Conservation (phyloP, 2,888 invertebrate species). For the Mactromeris polynyma region DNA sequence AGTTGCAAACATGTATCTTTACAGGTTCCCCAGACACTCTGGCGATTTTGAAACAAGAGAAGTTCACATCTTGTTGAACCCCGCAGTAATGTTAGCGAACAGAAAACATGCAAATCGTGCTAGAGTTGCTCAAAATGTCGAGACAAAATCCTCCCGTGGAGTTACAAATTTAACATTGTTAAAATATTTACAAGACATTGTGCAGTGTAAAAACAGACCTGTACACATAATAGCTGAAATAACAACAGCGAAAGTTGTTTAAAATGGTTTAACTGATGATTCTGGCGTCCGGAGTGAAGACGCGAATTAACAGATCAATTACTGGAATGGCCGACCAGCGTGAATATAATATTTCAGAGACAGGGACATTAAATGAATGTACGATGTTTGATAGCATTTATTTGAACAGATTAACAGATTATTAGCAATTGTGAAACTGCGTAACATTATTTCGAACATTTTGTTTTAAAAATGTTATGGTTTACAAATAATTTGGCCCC, state of each 20-base stretch:
- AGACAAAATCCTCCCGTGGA: slow-evolving; percentile 16
- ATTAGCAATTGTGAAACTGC: too few relatives aligned
- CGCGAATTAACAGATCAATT: background rate
- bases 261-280: background rate
- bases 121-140: background rate
- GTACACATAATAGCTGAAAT: background rate
- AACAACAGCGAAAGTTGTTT: background rate
- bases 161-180: slow-evolving; percentile 13
- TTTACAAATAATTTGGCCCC: too few relatives aligned
- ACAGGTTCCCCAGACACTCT: background rate
- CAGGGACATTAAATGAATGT: too few relatives aligned
- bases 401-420: too few relatives aligned
- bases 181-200: slow-evolving; percentile 8
- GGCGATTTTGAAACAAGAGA: background rate
- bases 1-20: background rate
- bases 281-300: background rate
- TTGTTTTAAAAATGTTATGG: too few relatives aligned
- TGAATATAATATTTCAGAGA: background rate
- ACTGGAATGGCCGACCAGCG: background rate
- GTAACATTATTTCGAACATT: too few relatives aligned
- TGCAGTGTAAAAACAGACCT: background rate
- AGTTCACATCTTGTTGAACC: background rate
- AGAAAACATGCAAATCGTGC: slow-evolving; percentile 1
- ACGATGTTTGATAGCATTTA: too few relatives aligned
- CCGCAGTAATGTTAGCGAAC: background rate